Evolutionary conservation across 2,888 invertebrate species (phyloP), one percentile per base, ranked within the genome.

Genomic region (Hedychridium roseum): DNA sequence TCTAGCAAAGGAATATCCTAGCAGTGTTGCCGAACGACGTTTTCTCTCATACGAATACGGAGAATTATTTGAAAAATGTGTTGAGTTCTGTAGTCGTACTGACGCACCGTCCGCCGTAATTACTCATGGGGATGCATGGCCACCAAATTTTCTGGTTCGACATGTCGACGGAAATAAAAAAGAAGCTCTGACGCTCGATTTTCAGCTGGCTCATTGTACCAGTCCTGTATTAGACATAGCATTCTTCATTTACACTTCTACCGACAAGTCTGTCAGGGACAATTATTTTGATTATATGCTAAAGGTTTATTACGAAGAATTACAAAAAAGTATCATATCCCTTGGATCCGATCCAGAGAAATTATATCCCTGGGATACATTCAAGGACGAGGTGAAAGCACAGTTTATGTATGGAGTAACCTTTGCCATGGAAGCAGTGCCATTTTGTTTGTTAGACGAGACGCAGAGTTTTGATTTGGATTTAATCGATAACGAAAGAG

Each of bases 101-200:
- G 77, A 82, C n/a, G 67, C 64, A 2, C 70, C 71, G 28, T 74
- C 79, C 18, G 74, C 84, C 0, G 86, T 86, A 0, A 83, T 90
- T 18, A 85, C 83, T 0, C 89, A 90, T 48, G 90, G 90, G 0
- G 90, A 91, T 69, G 84, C 85, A 27, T 90, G 90, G 90, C 83
- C 86, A 0, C 88, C 88, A n/a, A 90, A 91, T 70, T 90, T 90
- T 59, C 71, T 90, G 0, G 83, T 84, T 5, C 82, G 83, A 31
- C 80, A 80, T 42, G 37, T 47, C 2, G 36, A 60, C 1, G 31
- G 30, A 11, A 54, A 56, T 4, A 60, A 75, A 42, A 52, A 69
- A 3, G 80, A 81, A 47, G 82, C 82, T 0, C 83, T 85, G 60
- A 80, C 90, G 49, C 86, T 90, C 23, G 90, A 90, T 66, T 90